Evolutionary conservation across 2,888 invertebrate genomes (phyloP).

Genomic region (Chrysomela aeneicollis): DNA sequence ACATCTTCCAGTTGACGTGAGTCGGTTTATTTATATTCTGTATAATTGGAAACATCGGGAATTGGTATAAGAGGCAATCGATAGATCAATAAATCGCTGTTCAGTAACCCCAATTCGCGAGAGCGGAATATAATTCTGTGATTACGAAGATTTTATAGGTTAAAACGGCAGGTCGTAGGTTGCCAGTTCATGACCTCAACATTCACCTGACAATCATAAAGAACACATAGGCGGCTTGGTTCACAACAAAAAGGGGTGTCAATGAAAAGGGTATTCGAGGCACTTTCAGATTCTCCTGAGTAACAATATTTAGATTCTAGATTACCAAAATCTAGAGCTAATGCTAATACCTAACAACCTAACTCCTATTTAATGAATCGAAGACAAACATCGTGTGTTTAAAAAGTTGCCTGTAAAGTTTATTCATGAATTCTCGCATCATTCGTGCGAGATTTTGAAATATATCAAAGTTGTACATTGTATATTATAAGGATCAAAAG

Average conservation of each 20-base stretch:
- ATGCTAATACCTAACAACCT: no score
- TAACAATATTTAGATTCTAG: no score
- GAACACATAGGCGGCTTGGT: constrained; percentile 41
- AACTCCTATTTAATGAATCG: no score
- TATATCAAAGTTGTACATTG: no score
- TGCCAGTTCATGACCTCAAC: constrained; percentile 53
- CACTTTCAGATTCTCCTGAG: no score
- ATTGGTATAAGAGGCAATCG: constrained; percentile 7
- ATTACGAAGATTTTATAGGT: constrained; percentile 51
- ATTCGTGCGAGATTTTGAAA: no score
- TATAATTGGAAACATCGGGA: constrained; percentile 10
- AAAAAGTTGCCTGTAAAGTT: no score
- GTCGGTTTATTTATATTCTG: neutral
- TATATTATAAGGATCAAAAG: no score
- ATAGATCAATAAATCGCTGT: constrained; percentile 13
- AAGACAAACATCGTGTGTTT: no score
- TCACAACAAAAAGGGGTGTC: neutral
- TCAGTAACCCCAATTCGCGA: constrained; percentile 38
- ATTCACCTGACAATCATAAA: constrained; percentile 52
- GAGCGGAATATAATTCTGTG: constrained; percentile 43
- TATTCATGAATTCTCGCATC: no score
- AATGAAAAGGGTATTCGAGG: neutral
- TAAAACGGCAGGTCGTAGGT: constrained; percentile 50
- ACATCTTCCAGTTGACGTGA: neutral
- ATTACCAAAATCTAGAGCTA: no score